Conservation (phyloP, 2,888 invertebrate genomes). For the Bombylius major region DNA sequence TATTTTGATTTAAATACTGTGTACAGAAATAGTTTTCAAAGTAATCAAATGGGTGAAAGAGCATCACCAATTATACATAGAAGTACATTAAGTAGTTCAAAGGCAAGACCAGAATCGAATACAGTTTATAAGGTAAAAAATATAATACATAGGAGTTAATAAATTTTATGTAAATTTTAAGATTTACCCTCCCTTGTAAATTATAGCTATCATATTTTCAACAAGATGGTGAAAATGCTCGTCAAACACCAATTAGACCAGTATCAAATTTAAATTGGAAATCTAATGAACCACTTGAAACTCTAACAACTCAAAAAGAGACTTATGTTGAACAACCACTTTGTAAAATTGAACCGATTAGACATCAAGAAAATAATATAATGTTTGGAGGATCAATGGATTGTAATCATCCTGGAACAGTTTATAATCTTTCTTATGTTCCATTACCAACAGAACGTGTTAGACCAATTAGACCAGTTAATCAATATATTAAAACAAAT, state of each 20-base stretch:
- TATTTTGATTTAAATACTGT: slow-evolving; percentile 25
- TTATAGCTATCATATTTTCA: background rate
- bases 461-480: slow-evolving; percentile 7
- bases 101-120: slow-evolving; percentile 21
- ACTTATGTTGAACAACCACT: slow-evolving; percentile 55
- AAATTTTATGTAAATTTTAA: background rate
- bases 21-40: slow-evolving; percentile 29
- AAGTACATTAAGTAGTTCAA: background rate
- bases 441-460: slow-evolving; percentile 13
- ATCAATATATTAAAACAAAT: background rate
- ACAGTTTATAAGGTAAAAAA: slow-evolving; percentile 30
- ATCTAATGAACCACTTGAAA: slow-evolving; percentile 56
- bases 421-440: slow-evolving; percentile 32
- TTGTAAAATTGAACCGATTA: slow-evolving; percentile 26
- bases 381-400: slow-evolving; percentile 19
- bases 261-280: slow-evolving; percentile 43
- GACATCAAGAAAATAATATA: slow-evolving; percentile 22
- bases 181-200: too few species aligned
- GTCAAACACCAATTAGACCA: slow-evolving; percentile 40
- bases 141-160: background rate
- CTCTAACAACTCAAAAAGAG: slow-evolving; percentile 57
- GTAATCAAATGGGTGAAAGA: background rate
- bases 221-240: background rate
- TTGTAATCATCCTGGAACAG: slow-evolving; percentile 29
- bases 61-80: background rate